phyloP scores from a whole-genome alignment of 2,797 vertebrate species.

The Phataginus tetradactyla region DNA sequence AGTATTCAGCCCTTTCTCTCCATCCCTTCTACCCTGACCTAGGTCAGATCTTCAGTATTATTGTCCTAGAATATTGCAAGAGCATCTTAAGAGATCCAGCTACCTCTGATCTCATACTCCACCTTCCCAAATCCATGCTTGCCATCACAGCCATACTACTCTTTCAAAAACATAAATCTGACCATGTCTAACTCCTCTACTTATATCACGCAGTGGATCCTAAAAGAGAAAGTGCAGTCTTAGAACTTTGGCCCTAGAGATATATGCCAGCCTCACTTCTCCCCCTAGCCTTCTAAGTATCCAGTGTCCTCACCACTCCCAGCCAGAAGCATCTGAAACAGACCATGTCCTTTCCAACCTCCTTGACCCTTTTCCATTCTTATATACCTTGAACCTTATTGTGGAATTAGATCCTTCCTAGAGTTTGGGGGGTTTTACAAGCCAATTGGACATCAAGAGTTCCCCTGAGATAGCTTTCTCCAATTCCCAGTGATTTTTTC shows the following conservation, averaged over 20 bases:
- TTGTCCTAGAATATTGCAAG: background rate
- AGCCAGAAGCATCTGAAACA: background rate
- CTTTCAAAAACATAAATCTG: conserved; percentile 12
- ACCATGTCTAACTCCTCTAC: background rate
- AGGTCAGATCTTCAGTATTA: background rate
- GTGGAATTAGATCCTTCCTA: background rate
- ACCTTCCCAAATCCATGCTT: background rate
- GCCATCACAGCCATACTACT: background rate
- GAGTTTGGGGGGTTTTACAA: background rate
- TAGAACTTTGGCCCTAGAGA: background rate
- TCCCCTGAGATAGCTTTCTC: background rate
- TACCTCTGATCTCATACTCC: background rate
- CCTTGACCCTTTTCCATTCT: background rate
- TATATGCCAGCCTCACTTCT: background rate
- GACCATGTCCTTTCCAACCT: background rate
- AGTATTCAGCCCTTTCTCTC: background rate
- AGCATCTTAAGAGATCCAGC: background rate
- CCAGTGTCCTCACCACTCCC: background rate
- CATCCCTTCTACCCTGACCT: background rate
- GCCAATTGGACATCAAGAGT: background rate
- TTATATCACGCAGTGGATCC: background rate
- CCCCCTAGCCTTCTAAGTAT: background rate
- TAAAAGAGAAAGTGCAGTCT: background rate
- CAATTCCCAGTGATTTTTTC: background rate
- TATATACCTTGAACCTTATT: background rate